Evolutionary conservation across 2,888 invertebrate species (phyloP).

Genomic region (Drosophila austrosaltans): DNA sequence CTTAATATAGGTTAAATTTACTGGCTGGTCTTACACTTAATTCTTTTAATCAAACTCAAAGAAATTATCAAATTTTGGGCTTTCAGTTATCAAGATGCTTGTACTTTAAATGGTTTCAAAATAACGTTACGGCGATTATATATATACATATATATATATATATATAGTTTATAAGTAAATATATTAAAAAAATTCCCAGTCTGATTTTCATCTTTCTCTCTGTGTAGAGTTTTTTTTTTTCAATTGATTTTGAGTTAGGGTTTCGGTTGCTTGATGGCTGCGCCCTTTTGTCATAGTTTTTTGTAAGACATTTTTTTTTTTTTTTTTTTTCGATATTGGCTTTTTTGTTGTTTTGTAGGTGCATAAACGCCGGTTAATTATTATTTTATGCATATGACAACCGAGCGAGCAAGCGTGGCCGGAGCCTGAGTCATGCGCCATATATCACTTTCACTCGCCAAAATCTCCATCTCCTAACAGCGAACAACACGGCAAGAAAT

Average conservation of each 20-base stretch:
- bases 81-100: no score
- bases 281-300: conserved; percentile 20
- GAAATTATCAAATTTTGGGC: no score
- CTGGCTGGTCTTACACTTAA: no score
- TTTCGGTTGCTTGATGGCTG: conserved; percentile 12
- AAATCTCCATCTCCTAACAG: conserved; percentile 36
- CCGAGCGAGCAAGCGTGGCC: conserved; percentile 28
- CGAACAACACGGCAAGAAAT: conserved; percentile 54
- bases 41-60: no score
- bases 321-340: conserved; percentile 19
- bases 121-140: no score
- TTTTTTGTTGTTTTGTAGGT: conserved; percentile 37
- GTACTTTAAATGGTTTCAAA: no score
- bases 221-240: conserved; percentile 32
- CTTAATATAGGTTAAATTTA: no score
- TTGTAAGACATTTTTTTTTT: conserved; percentile 16
- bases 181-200: not conserved
- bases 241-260: conserved; percentile 39
- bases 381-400: conserved; percentile 74
- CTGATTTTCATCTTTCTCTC: conserved; percentile 19
- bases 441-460: conserved; percentile 75
- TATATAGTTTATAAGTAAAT: no score
- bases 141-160: no score
- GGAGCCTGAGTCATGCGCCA: conserved; percentile 66
- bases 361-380: conserved; percentile 73